Conservation (phyloP, 2,797 vertebrate species). For the Bryconaethiops microstoma region DNA sequence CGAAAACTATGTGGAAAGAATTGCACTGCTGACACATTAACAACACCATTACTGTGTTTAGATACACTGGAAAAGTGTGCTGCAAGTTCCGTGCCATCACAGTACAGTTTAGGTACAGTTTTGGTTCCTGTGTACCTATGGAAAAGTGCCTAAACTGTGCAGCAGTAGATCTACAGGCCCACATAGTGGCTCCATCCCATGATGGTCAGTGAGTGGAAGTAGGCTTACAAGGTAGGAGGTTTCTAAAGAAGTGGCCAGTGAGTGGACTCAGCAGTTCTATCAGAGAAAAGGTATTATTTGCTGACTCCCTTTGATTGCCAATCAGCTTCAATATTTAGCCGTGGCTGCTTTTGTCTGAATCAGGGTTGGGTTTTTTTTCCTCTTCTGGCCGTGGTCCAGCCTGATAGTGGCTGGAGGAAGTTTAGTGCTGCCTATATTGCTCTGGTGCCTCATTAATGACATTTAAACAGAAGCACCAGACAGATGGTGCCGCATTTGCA, state of each 20-base stretch:
- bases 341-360: neutral
- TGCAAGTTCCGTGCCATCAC: no score
- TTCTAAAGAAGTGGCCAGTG: neutral
- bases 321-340: neutral
- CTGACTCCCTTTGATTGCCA: neutral
- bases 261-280: neutral
- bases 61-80: no score
- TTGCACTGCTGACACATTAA: no score
- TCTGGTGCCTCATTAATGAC: conserved; percentile 31
- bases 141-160: no score
- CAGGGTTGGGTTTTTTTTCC: neutral
- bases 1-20: no score
- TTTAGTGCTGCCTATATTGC: conserved; percentile 36
- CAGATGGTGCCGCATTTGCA: conserved; percentile 46
- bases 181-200: no score
- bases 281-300: neutral
- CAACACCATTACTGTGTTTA: no score
- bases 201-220: neutral
- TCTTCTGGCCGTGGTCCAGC: conserved; percentile 8
- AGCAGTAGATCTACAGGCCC: no score
- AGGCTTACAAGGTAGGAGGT: neutral
- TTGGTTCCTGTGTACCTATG: no score
- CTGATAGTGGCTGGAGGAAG: conserved; percentile 6
- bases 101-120: no score
- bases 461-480: conserved; percentile 29